A percentile compares a stretch with the other conserved stretches of the same genome.
These are phyloP conservation scores for Cecropterus lyciades DNA, from an alignment of 1,140 invertebrate genomes.

Conservation along the genomic window DNA sequence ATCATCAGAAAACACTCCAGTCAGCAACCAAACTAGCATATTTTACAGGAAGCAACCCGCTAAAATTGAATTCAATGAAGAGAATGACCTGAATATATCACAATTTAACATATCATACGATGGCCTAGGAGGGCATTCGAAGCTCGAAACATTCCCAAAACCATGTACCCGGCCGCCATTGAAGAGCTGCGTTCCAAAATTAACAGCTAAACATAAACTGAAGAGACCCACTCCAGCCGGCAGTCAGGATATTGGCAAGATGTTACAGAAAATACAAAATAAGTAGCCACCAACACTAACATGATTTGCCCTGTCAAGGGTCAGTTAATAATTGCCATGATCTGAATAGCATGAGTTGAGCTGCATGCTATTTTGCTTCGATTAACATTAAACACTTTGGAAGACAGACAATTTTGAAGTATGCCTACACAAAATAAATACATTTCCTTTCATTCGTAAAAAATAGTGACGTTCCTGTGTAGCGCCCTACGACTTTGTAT, in stretches of 20 bases:
- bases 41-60: constrained; percentile 59
- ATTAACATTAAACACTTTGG: too few relatives aligned
- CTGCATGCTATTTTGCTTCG: too few relatives aligned
- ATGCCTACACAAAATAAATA: too few relatives aligned
- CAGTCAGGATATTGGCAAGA: constrained; percentile 56
- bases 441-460: too few relatives aligned
- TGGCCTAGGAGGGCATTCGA: constrained; percentile 75
- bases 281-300: constrained; percentile 26
- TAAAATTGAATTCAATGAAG: constrained; percentile 42
- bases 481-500: too few relatives aligned
- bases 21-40: constrained; percentile 49
- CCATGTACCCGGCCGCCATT: constrained; percentile 44
- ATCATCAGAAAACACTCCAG: constrained; percentile 23
- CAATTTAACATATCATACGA: constrained; percentile 64
- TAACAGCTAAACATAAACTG: constrained; percentile 61
- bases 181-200: constrained; percentile 53
- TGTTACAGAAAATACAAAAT: constrained; percentile 53
- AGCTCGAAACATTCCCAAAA: constrained; percentile 64
- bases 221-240: constrained; percentile 52
- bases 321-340: too few relatives aligned
- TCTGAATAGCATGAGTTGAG: too few relatives aligned
- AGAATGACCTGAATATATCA: constrained; percentile 39
- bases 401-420: too few relatives aligned
- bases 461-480: too few relatives aligned
- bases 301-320: too few relatives aligned